These are phyloP conservation scores for Mantis religiosa DNA, from an alignment of 2,888 invertebrate genomes.

Conservation along the genomic window DNA sequence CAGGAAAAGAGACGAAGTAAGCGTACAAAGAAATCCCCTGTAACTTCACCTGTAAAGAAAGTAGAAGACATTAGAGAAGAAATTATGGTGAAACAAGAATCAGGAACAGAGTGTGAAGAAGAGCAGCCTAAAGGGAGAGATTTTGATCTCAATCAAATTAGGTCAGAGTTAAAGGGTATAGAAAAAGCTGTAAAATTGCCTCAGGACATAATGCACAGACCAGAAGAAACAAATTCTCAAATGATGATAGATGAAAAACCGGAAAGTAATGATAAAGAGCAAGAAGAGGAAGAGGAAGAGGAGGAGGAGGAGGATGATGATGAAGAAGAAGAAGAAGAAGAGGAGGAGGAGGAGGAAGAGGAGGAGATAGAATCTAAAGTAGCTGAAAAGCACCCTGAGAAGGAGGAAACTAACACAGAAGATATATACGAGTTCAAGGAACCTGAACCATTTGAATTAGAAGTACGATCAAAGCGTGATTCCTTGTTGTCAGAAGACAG, in stretches of 20 bases:
- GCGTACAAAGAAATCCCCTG: not conserved
- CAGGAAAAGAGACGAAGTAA: conserved; percentile 31
- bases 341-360: conserved; percentile 32
- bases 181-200: conserved; percentile 48
- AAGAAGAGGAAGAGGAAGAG: conserved; percentile 29
- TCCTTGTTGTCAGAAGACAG: not conserved
- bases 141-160: conserved; percentile 79
- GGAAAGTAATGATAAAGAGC: not conserved
- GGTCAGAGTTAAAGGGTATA: conserved; percentile 79
- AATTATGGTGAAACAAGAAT: not conserved
- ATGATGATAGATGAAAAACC: conserved; percentile 26
- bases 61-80: conserved; percentile 2
- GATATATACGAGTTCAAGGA: conserved; percentile 88
- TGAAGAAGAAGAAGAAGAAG: conserved; percentile 34
- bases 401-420: conserved; percentile 38
- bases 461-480: conserved; percentile 51
- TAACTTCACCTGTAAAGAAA: not conserved
- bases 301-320: conserved; percentile 4
- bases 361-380: no score
- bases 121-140: conserved; percentile 63
- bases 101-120: conserved; percentile 46
- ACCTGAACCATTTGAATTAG: conserved; percentile 82
- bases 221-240: conserved; percentile 7
- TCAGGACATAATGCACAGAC: conserved; percentile 2
- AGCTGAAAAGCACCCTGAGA: no score